phyloP scores from a whole-genome alignment of 2,797 vertebrate genomes.

The Hydrolagus colliei region DNA sequence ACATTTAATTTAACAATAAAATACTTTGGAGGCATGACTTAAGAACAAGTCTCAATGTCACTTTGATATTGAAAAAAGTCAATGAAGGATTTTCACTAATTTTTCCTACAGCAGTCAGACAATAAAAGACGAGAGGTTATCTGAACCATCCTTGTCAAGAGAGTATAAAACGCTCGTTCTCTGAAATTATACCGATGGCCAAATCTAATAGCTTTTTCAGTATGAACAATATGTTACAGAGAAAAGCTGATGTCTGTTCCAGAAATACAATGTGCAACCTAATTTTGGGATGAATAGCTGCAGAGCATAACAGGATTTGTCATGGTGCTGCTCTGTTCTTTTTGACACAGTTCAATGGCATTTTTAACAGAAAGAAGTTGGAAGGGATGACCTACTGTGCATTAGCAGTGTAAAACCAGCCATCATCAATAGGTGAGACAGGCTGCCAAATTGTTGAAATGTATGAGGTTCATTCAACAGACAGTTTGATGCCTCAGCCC shows the following conservation, averaged over 20 bases:
- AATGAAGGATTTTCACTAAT: not conserved
- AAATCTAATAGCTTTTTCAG: not conserved
- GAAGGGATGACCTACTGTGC: not conserved
- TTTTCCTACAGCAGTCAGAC: not conserved
- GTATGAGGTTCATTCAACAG: not conserved
- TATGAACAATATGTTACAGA: not conserved
- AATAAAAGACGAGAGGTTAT: not conserved
- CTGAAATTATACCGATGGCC: not conserved
- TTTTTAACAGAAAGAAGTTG: constrained; percentile 1
- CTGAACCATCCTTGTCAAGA: not conserved
- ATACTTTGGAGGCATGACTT: no score
- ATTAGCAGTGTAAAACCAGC: not conserved
- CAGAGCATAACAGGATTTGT: not conserved
- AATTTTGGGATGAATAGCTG: not conserved
- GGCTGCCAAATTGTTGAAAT: not conserved
- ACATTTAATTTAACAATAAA: no score
- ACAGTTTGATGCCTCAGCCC: not conserved
- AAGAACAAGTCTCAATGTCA: no score
- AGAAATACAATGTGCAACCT: not conserved
- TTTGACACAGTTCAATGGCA: not conserved
- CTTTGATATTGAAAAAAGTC: no score
- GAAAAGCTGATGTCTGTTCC: not conserved
- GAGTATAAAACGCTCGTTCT: not conserved
- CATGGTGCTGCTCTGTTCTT: not conserved
- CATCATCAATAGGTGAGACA: not conserved